A percentile compares a stretch with the other conserved stretches of the same genome.
These are phyloP conservation scores for Diloba caeruleocephala DNA, from an alignment of 2,888 invertebrate genomes.

Conservation along the genomic window DNA sequence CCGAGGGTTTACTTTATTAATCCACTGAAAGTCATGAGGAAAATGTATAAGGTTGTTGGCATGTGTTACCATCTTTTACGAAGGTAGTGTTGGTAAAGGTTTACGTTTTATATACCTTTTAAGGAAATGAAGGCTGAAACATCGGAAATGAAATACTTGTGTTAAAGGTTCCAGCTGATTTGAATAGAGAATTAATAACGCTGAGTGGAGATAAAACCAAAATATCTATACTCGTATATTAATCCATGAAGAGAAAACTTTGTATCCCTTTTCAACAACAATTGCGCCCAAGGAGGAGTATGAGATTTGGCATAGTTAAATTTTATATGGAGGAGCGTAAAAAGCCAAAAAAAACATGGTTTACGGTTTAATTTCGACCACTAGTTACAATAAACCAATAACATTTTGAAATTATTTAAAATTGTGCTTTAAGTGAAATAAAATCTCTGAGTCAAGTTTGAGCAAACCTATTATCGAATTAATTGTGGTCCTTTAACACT, in stretches of 20 bases:
- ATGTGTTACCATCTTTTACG: not conserved
- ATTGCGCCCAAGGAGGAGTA: no score
- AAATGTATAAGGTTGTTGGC: not conserved
- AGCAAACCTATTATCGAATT: slow-evolving; percentile 18
- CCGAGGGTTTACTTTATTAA: slow-evolving; percentile 3
- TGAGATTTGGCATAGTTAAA: no score
- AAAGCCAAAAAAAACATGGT: no score
- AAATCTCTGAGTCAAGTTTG: slow-evolving; percentile 7
- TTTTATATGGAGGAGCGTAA: no score
- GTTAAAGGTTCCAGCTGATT: not conserved
- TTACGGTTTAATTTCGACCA: no score
- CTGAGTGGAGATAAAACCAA: no score
- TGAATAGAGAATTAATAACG: no score
- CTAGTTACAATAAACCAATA: not conserved
- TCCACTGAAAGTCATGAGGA: slow-evolving; percentile 13
- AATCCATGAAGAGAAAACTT: no score
- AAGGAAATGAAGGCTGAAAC: slow-evolving; percentile 1
- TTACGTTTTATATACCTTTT: not conserved
- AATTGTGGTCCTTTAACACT: slow-evolving; percentile 21
- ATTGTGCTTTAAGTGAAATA: slow-evolving; percentile 11
- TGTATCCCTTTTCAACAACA: no score
- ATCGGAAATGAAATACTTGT: not conserved
- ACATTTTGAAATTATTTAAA: slow-evolving; percentile 2
- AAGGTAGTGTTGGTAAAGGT: not conserved
- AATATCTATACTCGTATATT: no score